A percentile compares a stretch with the other conserved stretches of the same genome.
These are phyloP conservation scores for Hydropsyche betteni DNA, from an alignment of 2,888 invertebrate genomes.

Conservation along the genomic window DNA sequence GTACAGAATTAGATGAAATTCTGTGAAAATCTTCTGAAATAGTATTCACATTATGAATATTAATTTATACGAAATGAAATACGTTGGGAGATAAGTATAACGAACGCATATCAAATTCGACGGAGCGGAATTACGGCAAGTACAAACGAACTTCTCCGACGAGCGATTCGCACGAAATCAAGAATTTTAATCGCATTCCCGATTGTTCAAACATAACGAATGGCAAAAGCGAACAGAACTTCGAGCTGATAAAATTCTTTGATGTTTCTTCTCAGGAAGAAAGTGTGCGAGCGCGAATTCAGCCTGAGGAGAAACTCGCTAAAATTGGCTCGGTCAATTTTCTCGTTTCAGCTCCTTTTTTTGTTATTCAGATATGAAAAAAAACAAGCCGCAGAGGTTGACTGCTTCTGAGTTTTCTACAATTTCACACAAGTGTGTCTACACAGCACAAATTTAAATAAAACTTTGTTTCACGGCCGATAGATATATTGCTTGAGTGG, in stretches of 20 bases:
- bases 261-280: conserved; percentile 11
- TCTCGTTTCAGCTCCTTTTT: too few relatives aligned
- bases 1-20: neutral
- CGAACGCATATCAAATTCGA: too few relatives aligned
- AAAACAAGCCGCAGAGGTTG: too few relatives aligned
- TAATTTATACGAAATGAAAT: too few relatives aligned
- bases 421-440: too few relatives aligned
- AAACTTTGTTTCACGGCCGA: conserved; percentile 42
- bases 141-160: too few relatives aligned
- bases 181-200: conserved; percentile 24
- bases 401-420: too few relatives aligned
- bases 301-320: neutral
- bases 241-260: conserved; percentile 25
- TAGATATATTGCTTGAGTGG: conserved; percentile 43
- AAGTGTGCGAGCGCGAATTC: conserved; percentile 4
- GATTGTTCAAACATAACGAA: conserved; percentile 20
- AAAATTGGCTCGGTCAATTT: too few relatives aligned
- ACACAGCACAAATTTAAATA: conserved; percentile 37
- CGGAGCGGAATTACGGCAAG: too few relatives aligned
- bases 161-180: conserved; percentile 13
- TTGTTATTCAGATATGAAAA: too few relatives aligned
- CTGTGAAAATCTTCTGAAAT: neutral
- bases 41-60: too few relatives aligned
- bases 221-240: conserved; percentile 16
- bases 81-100: too few relatives aligned